A percentile compares a stretch with the other conserved stretches of the same genome.
These are phyloP conservation scores for Loris lydekkerianus DNA, from an alignment of 2,797 vertebrate genomes.

Conservation along the genomic window DNA sequence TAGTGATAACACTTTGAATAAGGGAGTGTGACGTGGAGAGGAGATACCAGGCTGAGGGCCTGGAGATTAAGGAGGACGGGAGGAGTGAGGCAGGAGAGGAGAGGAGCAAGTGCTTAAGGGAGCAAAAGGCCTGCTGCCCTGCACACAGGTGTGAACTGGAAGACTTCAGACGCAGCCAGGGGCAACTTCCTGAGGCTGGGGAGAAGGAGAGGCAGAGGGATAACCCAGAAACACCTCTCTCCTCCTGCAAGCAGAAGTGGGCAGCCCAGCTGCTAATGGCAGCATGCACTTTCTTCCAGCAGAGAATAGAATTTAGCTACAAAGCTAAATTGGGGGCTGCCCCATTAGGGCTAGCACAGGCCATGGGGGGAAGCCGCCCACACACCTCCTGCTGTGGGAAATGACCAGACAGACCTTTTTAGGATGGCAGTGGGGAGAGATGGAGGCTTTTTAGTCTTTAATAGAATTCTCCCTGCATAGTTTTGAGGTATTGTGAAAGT, in stretches of 20 bases:
- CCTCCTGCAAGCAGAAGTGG: background rate
- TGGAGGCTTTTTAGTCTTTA: background rate
- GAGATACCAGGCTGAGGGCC: background rate
- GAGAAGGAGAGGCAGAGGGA: background rate
- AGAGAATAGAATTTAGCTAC: background rate
- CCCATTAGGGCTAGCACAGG: no score
- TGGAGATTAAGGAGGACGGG: background rate
- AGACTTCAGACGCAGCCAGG: background rate
- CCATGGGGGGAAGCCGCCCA: background rate
- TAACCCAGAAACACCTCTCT: background rate
- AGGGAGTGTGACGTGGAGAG: background rate
- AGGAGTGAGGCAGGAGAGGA: background rate
- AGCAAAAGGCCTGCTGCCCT: background rate
- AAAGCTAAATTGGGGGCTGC: background rate
- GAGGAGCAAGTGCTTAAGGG: background rate
- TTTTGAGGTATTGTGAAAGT: background rate
- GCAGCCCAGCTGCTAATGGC: background rate
- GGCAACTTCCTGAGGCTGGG: background rate
- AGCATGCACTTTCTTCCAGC: background rate
- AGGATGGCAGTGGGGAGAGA: background rate
- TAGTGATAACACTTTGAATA: slow-evolving; percentile 7
- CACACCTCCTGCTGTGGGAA: background rate
- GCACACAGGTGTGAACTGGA: background rate
- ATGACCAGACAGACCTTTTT: background rate
- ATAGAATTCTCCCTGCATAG: slow-evolving; percentile 1